Percentiles rank a stretch among this genome's conserved stretches.
phyloP scores from a whole-genome alignment of 2,113 vertebrate species.

The Holacanthus passer region DNA sequence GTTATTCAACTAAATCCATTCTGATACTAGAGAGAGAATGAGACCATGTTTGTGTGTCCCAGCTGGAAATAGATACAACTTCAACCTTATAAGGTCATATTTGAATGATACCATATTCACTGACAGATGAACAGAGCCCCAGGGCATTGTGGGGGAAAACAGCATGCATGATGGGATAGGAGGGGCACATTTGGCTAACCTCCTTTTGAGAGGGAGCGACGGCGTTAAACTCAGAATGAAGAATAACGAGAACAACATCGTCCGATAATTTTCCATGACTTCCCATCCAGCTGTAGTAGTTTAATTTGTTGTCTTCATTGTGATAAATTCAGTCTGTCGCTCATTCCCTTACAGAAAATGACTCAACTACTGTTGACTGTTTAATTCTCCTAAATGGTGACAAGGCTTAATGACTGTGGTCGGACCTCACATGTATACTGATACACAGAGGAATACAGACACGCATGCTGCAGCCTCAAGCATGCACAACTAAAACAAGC shows the following conservation, averaged over 20 bases:
- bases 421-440: slow-evolving; percentile 2
- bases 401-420: slow-evolving; percentile 23
- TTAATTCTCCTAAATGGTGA: slow-evolving; percentile 29
- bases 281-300: slow-evolving; percentile 1
- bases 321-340: slow-evolving; percentile 15
- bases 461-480: neutral
- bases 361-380: neutral
- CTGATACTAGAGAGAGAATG: slow-evolving; percentile 16
- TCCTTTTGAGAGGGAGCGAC: slow-evolving; percentile 57
- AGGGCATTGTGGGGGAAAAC: slow-evolving; percentile 74
- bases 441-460: slow-evolving; percentile 23
- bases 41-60: slow-evolving; percentile 38
- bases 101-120: slow-evolving; percentile 72
- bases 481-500: slow-evolving; percentile 19
- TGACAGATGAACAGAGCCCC: slow-evolving; percentile 78
- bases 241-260: slow-evolving; percentile 10
- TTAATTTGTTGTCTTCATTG: neutral
- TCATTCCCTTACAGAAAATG: slow-evolving; percentile 11
- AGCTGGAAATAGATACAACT: slow-evolving; percentile 62
- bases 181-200: slow-evolving; percentile 74
- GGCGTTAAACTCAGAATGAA: slow-evolving; percentile 29
- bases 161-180: slow-evolving; percentile 75
- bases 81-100: slow-evolving; percentile 66
- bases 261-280: neutral
- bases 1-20: neutral